Evolutionary conservation across 2,113 vertebrate genomes (phyloP).

Genomic region (Tragulus kanchil): DNA sequence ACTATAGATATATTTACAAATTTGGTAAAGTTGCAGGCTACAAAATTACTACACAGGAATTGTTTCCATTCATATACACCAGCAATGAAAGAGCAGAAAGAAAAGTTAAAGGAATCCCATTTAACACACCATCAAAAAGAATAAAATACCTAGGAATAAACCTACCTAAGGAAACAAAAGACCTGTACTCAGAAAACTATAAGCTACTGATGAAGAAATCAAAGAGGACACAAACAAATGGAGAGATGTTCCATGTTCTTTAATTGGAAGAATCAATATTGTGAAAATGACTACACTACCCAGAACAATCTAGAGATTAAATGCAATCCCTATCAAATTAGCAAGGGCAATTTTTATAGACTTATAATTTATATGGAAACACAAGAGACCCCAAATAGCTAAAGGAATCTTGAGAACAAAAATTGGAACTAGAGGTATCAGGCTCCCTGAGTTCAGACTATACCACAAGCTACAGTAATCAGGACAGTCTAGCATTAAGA

Average conservation of each 20-base stretch:
- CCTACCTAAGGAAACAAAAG: neutral
- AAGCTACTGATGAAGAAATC: neutral
- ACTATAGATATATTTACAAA: neutral
- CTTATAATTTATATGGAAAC: neutral
- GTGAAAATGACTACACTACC: neutral
- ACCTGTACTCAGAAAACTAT: neutral
- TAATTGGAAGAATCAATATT: neutral
- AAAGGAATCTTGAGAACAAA: neutral
- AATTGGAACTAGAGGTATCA: neutral
- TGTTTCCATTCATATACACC: neutral
- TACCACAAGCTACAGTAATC: neutral
- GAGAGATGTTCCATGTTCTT: neutral
- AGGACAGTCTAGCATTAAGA: neutral
- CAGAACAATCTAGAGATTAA: neutral
- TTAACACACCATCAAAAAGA: neutral
- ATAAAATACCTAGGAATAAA: neutral
- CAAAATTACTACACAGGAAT: neutral
- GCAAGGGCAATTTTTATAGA: neutral
- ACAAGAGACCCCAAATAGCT: neutral
- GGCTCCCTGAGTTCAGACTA: neutral
- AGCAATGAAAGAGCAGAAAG: neutral
- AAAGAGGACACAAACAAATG: neutral
- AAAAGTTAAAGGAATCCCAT: neutral
- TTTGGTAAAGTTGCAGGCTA: neutral
- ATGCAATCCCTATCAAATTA: neutral